Evolutionary conservation across 2,888 invertebrate species (phyloP), one percentile per base, ranked within the genome.

Genomic region (Laothoe populi): DNA sequence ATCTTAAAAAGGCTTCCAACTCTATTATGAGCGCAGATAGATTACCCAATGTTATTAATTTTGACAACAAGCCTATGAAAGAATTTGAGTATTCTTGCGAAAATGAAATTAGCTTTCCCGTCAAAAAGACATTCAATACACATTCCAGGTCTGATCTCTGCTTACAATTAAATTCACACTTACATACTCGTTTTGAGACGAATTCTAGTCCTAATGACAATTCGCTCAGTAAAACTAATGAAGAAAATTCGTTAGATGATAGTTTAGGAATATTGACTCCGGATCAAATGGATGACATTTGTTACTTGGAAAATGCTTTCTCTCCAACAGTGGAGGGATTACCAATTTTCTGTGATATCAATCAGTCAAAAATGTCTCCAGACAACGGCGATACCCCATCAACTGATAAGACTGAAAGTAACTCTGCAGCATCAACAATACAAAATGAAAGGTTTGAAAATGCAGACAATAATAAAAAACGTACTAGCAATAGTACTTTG

Each of bases 261-360:
- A 96, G 97, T 75, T 91, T 97, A 72, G 97, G 97, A 4, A 97
- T 98, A 74, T 90, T 98, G 66, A 97, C 97, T 10, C 97, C 97
- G 0, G 97, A 97, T 88, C 97, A 97, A 87, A 97, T 98, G 97
- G 96, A 96, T 77, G 95, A 94, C 75, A 94, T 95, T 69, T 94
- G 94, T 70, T 93, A 94, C 70, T 88, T 94, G 71, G 95, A 95
- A 75, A 94, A 94, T 77, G 92, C 94, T 68, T 94, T 95, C 85
- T 95, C 95, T 61, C 95, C 95, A 58, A 95, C 95, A 66, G 94
- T 94, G 68, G 95, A 95, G 79, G 95, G 95, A 73, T 86, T 95
- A 74, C 92, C 92, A 67, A 88, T 86, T 72, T 91, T 92, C 75
- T 88, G 88, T 85, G 87, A 87, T 82, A 85, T 70, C 67, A 86